Conservation (phyloP, 1,140 invertebrate genomes). For the Dendrolimus kikuchii region DNA sequence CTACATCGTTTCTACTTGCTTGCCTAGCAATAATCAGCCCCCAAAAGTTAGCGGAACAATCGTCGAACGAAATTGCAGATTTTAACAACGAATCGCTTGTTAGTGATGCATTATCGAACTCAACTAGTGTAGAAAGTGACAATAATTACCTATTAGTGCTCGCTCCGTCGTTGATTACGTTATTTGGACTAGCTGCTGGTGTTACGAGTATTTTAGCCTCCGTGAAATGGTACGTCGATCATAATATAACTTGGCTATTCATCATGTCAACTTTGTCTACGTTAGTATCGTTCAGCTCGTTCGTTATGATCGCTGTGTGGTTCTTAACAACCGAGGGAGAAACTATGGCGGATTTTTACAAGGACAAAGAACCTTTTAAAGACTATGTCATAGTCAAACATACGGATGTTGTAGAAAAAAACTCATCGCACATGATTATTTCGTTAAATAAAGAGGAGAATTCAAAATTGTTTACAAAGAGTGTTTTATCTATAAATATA, state of each 20-base stretch:
- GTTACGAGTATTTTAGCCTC: constrained; percentile 74
- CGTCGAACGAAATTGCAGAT: constrained; percentile 13
- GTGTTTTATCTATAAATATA: constrained; percentile 74
- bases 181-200: constrained; percentile 70
- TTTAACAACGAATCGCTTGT: constrained; percentile 1
- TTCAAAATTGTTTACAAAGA: constrained; percentile 45
- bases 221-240: constrained; percentile 77
- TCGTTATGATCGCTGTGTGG: constrained; percentile 53
- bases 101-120: neutral
- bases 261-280: constrained; percentile 67
- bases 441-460: constrained; percentile 33
- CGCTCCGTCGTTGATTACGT: constrained; percentile 62
- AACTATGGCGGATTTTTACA: constrained; percentile 49
- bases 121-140: constrained; percentile 8
- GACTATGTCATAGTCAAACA: constrained; percentile 52
- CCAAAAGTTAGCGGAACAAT: constrained; percentile 12
- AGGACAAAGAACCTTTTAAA: constrained; percentile 55
- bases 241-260: constrained; percentile 77
- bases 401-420: constrained; percentile 41
- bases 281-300: constrained; percentile 51
- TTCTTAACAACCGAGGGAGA: constrained; percentile 41
- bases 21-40: constrained; percentile 69
- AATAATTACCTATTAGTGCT: constrained; percentile 44
- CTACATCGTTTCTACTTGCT: constrained; percentile 70
- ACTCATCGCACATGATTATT: constrained; percentile 53